Evolutionary conservation across 2,113 vertebrate species (phyloP), one percentile per base, ranked within the genome.

Genomic region (Podarcis raffonei): DNA sequence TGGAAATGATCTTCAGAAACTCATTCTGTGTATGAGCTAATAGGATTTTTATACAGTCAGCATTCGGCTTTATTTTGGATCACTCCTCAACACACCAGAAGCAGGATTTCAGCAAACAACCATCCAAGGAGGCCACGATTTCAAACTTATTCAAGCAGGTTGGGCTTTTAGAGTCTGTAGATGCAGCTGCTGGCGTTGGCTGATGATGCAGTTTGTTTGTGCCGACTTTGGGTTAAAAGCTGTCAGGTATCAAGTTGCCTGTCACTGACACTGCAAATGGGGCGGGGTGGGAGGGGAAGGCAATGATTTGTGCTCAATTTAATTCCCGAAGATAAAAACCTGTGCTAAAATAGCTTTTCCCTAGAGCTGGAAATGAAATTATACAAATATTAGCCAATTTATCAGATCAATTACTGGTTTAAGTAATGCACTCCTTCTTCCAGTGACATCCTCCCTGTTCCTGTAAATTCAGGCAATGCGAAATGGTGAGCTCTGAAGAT

Each of bases 21-120:
- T 97, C 88, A 99, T 97, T 30, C 97, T 99, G 95, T 99, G 98
- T 93, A 98, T 98, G 87, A 99, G 98, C 35, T 98, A 98, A 91
- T 96, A 0, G 98, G 98, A 37, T 99, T 98, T 90, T 99, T 99
- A 96, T 99, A 99, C 0, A 99, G 95, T 0, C 98, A 98, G 80
- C 99, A 99, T 87, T 99, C 98, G 0, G 98, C 98, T 97, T 99
- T 99, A 97, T 98, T 99, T 99, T 99, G 57, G 98, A 98, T 99
- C 98, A 99, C 87, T 99, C 98, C 1, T 98, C 97, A 82, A 99
- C 98, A 94, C 99, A 99, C 25, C 97, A 96, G 93, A 99, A 99
- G 91, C 99, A 99, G 94, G 99, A 99, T 85, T 98, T 98, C 79
- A 99, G 99, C 74, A 98, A 96, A 93, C 99, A 99, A 69, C 96